Evolutionary conservation across 2,797 vertebrate genomes (phyloP), one percentile per base, ranked within the genome.

Genomic region (Myripristis jacobus): DNA sequence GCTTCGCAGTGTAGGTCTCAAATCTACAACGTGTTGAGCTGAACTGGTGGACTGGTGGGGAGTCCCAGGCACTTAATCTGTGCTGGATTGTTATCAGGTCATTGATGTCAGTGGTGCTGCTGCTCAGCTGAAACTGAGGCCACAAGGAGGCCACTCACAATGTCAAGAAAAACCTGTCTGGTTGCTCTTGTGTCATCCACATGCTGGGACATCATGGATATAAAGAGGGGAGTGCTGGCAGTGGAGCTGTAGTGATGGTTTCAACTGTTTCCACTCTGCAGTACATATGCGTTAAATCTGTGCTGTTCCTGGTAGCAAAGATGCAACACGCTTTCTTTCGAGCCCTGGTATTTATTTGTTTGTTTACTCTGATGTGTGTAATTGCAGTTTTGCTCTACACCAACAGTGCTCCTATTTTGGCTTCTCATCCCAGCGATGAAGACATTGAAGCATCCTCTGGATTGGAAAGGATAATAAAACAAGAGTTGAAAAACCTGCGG

Each of bases 131-230:
- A 27, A 10, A 31, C 29, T 0, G n/a, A n/a, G n/a, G n/a, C n/a
- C 43, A 83, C 43, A 66, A 80, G 81, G 83, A 86, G 86, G 86
- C 18, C 0, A 15, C 12, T 6, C 13, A 36, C 36, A 52, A 8
- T 21, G 6, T 11, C 58, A 68, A 70, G 0, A 43, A 43, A 89
- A 87, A 86, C 81, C 68, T 53, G 75, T 65, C 50, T 41, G 65
- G 61, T 44, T 0, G 48, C 69, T 77, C 12, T 21, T 46, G 6
- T 59, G 12, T 58, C 27, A 29, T 29, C 3, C 6, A 29, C 3
- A 29, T 29, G 6, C 31, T 54, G n/a, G 1, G 18, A 41, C 4
- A 70, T n/a, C 2, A 85, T 73, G 70, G 77, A 80, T 56, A 76
- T 69, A 56, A 22, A 79, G 82, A 85, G 38, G 27, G 19, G 31